Percentiles rank a stretch among this genome's conserved stretches.
These are phyloP conservation scores for Pipistrellus pipistrellus DNA, from an alignment of 2,797 vertebrate genomes.

Conservation along the genomic window DNA sequence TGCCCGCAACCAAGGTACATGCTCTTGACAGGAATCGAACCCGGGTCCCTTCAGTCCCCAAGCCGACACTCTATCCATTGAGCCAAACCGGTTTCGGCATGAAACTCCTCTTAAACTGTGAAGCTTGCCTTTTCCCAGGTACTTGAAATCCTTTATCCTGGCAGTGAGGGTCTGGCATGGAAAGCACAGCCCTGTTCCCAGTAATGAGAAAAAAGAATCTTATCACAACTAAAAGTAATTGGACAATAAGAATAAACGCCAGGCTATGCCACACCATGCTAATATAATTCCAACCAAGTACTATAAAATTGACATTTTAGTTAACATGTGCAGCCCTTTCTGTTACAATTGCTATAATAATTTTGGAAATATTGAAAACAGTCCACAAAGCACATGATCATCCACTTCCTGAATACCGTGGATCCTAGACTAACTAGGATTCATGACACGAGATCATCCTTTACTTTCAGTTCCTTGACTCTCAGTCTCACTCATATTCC, in stretches of 20 bases:
- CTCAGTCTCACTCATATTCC: conserved; percentile 13
- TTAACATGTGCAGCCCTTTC: neutral
- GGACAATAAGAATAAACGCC: conserved; percentile 4
- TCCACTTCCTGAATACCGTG: neutral
- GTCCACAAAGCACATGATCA: neutral
- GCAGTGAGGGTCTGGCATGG: neutral
- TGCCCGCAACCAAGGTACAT: too few species aligned
- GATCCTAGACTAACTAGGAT: neutral
- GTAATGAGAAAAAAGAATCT: conserved; percentile 3
- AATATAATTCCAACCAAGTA: neutral
- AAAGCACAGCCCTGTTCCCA: neutral
- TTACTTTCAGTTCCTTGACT: neutral
- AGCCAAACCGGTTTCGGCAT: too few species aligned
- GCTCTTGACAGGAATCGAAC: too few species aligned
- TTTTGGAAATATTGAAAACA: neutral
- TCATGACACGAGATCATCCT: neutral
- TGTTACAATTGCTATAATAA: neutral
- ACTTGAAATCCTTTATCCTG: neutral
- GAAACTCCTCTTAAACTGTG: neutral
- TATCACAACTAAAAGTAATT: conserved; percentile 11
- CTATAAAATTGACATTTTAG: conserved; percentile 14
- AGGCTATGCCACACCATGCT: neutral
- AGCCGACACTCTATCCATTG: too few species aligned
- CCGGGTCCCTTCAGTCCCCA: too few species aligned
- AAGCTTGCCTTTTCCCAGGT: neutral